phyloP scores from a whole-genome alignment of 1,140 invertebrate genomes.

The Hestina assimilis region DNA sequence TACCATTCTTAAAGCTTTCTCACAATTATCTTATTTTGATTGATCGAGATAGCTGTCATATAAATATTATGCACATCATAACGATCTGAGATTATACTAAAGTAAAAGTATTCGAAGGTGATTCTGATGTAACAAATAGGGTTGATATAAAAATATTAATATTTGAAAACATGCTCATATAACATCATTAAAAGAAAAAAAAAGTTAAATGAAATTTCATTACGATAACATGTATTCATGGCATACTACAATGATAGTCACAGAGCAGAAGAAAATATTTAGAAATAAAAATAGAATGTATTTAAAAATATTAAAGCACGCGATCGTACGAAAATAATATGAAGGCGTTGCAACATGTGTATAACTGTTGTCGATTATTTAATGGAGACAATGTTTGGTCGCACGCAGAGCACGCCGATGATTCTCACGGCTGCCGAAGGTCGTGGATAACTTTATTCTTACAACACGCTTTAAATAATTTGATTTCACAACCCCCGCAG shows the following conservation, averaged over 20 bases:
- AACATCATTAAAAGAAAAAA: too few species aligned
- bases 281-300: constrained; percentile 4
- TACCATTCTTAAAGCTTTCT: constrained; percentile 47
- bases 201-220: too few species aligned
- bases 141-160: too few species aligned
- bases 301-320: constrained; percentile 28
- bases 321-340: constrained; percentile 39
- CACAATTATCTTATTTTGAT: constrained; percentile 49
- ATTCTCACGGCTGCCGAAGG: constrained; percentile 69
- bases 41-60: constrained; percentile 34
- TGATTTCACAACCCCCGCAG: constrained; percentile 63
- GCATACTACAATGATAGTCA: too few species aligned
- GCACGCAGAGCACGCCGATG: constrained; percentile 47
- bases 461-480: constrained; percentile 71
- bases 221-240: too few species aligned
- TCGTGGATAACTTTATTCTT: constrained; percentile 61
- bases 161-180: too few species aligned
- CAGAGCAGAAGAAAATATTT: too few species aligned
- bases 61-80: constrained; percentile 10
- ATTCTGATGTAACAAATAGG: too few species aligned
- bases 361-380: constrained; percentile 68
- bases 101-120: too few species aligned
- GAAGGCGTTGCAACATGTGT: constrained; percentile 47
- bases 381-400: constrained; percentile 65
- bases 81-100: neutral